Percentiles rank a stretch among this genome's conserved stretches.
phyloP scores from a whole-genome alignment of 1,140 invertebrate species.

The Nephila pilipes region DNA sequence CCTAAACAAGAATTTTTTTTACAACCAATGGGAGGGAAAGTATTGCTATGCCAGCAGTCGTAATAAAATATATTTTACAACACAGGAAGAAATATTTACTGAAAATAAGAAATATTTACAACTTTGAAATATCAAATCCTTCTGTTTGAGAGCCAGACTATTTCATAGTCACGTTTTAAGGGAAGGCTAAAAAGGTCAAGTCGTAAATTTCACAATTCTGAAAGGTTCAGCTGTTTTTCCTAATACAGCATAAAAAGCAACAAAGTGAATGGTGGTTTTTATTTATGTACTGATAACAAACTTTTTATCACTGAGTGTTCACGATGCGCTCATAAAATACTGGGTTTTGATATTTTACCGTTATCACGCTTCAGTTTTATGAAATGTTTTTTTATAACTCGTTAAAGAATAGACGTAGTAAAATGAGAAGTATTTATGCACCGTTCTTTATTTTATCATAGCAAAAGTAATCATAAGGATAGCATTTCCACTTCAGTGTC shows the following conservation, averaged over 20 bases:
- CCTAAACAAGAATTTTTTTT: not conserved
- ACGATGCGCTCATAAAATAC: not conserved
- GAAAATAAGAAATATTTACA: not conserved
- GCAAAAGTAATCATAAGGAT: not conserved
- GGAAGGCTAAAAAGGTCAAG: not conserved
- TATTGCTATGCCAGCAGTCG: not conserved
- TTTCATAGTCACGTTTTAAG: conserved; percentile 13
- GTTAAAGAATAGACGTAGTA: not conserved
- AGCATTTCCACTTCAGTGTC: not conserved
- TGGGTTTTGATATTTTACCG: not conserved
- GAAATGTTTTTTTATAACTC: not conserved
- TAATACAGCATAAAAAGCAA: not conserved
- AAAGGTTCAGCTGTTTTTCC: not conserved
- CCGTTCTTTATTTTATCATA: not conserved
- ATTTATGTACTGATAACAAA: conserved; percentile 4
- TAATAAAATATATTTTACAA: not conserved
- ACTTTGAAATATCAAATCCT: not conserved
- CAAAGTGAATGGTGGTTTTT: not conserved
- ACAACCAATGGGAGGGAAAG: not conserved
- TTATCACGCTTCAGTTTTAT: not conserved
- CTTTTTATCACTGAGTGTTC: conserved; percentile 21
- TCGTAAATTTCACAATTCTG: not conserved
- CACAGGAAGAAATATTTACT: not conserved
- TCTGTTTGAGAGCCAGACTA: not conserved
- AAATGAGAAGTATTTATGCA: not conserved